phyloP scores from a whole-genome alignment of 2,113 vertebrate genomes.

The Malurus alboscapulatus region DNA sequence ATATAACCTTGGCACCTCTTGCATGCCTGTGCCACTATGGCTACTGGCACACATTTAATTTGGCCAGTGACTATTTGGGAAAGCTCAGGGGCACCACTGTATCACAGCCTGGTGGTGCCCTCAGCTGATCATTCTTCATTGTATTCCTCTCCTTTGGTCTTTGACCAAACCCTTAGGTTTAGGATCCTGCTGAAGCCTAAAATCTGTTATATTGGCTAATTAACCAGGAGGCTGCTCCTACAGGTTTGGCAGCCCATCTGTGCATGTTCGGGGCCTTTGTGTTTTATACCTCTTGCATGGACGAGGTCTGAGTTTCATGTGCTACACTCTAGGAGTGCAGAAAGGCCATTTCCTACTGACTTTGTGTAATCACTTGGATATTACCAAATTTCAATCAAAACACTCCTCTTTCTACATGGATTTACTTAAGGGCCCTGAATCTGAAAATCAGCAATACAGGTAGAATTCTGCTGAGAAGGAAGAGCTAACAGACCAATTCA shows the following conservation, averaged over 20 bases:
- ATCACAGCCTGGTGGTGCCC: background rate
- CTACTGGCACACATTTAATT: background rate
- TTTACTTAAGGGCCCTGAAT: background rate
- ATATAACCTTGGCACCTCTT: background rate
- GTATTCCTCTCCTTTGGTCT: background rate
- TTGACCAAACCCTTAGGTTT: background rate
- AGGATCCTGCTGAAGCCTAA: background rate
- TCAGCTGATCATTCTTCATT: background rate
- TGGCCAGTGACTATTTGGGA: background rate
- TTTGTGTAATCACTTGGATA: background rate
- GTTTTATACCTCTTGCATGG: background rate
- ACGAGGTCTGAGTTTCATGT: accelerated
- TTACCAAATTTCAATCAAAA: background rate
- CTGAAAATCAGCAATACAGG: background rate
- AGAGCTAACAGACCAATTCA: background rate
- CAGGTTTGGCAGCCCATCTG: background rate
- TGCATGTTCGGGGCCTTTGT: background rate
- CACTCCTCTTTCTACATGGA: background rate
- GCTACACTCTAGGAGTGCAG: background rate
- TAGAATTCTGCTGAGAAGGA: background rate
- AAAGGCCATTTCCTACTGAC: background rate
- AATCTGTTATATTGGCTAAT: background rate
- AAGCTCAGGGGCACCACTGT: background rate
- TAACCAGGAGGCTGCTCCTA: background rate
- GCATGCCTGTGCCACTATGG: background rate